Conservation (phyloP, 2,797 vertebrate species). For the Hafferia zeledoni region DNA sequence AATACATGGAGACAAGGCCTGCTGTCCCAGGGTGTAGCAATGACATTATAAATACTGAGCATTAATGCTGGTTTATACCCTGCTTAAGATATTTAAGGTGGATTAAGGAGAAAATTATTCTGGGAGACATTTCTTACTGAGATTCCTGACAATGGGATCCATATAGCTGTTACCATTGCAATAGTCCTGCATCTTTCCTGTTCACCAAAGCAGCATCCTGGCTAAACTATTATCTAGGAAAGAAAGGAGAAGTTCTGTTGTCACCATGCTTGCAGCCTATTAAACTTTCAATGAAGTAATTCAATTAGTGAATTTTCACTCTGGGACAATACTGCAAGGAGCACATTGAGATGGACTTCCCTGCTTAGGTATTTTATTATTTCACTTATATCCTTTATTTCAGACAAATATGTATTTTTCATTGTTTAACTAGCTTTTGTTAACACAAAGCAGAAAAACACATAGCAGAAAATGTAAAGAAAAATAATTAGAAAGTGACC, state of each 20-base stretch:
- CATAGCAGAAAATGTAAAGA: not conserved
- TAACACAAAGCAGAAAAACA: not conserved
- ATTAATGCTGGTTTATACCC: not conserved
- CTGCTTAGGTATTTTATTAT: not conserved
- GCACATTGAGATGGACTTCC: not conserved
- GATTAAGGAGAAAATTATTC: not conserved
- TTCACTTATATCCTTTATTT: not conserved
- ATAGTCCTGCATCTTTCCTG: not conserved
- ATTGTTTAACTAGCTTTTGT: not conserved
- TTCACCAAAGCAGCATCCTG: not conserved
- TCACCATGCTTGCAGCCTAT: not conserved
- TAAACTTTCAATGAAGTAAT: not conserved
- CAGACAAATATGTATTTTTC: not conserved
- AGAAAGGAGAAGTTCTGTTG: not conserved
- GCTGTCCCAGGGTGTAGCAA: not conserved
- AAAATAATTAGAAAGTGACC: not conserved
- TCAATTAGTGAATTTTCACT: not conserved
- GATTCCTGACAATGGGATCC: not conserved
- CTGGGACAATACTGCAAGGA: not conserved
- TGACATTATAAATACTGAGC: not conserved
- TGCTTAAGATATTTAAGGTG: not conserved
- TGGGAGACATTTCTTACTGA: not conserved
- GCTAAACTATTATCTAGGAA: not conserved
- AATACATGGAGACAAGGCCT: not conserved
- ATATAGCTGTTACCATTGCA: not conserved